Conservation (phyloP, 2,797 vertebrate genomes). For the Pseudochirops cupreus region DNA sequence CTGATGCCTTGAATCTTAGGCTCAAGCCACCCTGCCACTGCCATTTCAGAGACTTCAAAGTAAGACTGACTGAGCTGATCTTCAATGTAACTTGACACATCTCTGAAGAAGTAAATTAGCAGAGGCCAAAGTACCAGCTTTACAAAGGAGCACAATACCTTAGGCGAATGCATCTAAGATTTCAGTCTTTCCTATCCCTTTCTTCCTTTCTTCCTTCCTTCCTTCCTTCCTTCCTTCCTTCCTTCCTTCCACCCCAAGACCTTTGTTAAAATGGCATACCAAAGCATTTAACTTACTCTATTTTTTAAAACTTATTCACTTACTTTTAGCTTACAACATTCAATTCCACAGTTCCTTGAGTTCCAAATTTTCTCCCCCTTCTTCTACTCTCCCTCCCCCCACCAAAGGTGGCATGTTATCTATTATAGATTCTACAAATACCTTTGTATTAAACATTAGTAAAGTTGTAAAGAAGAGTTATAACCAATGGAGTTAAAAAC, state of each 20-base stretch:
- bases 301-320: too few species aligned
- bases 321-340: too few species aligned
- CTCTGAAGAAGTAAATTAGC: conserved; percentile 30
- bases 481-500: too few species aligned
- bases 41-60: conserved; percentile 48
- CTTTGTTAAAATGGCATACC: not conserved
- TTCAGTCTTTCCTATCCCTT: not conserved
- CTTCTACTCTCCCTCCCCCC: too few species aligned
- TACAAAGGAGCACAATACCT: not conserved
- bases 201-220: not conserved
- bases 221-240: not conserved
- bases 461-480: too few species aligned
- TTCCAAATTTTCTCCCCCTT: too few species aligned
- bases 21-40: not conserved
- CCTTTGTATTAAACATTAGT: too few species aligned
- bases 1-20: not conserved
- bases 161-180: rapidly evolving
- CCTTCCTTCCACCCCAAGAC: too few species aligned
- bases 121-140: not conserved
- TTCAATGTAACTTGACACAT: not conserved
- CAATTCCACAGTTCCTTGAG: too few species aligned
- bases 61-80: not conserved
- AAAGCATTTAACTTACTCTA: not conserved
- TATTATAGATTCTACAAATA: too few species aligned
- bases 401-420: too few species aligned